A percentile compares a stretch with the other conserved stretches of the same genome.
phyloP scores from a whole-genome alignment of 2,797 vertebrate genomes.

The Pempheris klunzingeri region DNA sequence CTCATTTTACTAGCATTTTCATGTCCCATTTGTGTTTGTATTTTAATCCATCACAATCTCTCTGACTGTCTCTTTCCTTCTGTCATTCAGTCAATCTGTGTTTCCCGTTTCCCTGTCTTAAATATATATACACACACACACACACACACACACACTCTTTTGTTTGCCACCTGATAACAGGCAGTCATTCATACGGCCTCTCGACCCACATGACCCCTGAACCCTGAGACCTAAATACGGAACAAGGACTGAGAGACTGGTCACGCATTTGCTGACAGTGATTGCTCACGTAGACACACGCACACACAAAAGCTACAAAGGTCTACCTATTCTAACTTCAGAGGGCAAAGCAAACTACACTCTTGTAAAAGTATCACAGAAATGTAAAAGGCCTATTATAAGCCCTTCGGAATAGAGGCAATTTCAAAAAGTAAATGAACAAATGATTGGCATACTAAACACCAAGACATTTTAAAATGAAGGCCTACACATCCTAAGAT shows the following conservation, averaged over 20 bases:
- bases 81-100: slow-evolving; percentile 49
- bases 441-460: background rate
- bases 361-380: background rate
- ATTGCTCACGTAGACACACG: slow-evolving; percentile 21
- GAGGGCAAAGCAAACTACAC: background rate
- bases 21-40: slow-evolving; percentile 27
- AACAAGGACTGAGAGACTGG: slow-evolving; percentile 60
- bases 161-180: slow-evolving; percentile 79
- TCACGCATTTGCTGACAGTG: slow-evolving; percentile 61
- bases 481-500: background rate
- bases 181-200: slow-evolving; percentile 69
- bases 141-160: slow-evolving; percentile 43
- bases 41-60: slow-evolving; percentile 16
- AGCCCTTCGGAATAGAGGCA: background rate
- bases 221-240: slow-evolving; percentile 74
- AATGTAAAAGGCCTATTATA: background rate
- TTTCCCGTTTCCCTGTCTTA: slow-evolving; percentile 52
- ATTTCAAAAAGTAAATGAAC: background rate
- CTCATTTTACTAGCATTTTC: background rate
- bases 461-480: background rate
- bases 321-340: background rate
- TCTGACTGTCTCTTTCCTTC: slow-evolving; percentile 26
- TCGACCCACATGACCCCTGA: slow-evolving; percentile 70
- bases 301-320: slow-evolving; percentile 18
- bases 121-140: slow-evolving; percentile 9